These are phyloP conservation scores for Mohoua ochrocephala DNA, from an alignment of 2,113 vertebrate genomes.

Conservation along the genomic window DNA sequence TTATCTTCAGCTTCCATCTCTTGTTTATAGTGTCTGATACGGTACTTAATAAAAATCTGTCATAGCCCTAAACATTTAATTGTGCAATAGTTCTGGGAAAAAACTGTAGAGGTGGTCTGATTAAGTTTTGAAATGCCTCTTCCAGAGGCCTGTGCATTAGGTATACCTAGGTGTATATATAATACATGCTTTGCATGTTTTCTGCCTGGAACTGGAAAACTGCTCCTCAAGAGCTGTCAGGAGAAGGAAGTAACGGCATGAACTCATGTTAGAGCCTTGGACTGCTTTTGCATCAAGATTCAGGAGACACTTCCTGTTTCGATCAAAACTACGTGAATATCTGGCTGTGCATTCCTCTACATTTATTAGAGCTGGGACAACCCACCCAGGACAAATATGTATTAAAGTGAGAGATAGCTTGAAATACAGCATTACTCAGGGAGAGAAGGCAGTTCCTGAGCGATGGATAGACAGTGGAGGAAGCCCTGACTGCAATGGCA, in stretches of 20 bases:
- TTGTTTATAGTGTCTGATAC: background rate
- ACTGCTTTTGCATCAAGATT: background rate
- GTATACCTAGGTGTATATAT: background rate
- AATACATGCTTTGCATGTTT: background rate
- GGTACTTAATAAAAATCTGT: background rate
- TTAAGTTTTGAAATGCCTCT: background rate
- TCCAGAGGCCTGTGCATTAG: background rate
- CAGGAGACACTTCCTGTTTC: background rate
- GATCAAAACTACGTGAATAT: background rate
- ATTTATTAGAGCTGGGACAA: background rate
- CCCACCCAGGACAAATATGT: background rate
- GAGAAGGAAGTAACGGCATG: background rate
- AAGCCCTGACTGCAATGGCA: background rate
- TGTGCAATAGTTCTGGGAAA: background rate
- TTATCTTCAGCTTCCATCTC: slow-evolving; percentile 15
- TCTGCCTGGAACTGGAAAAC: background rate
- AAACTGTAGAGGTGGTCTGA: background rate
- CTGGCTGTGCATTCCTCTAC: background rate
- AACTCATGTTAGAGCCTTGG: background rate
- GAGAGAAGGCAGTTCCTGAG: background rate
- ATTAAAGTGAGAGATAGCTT: background rate
- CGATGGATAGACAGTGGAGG: background rate
- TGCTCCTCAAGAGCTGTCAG: background rate
- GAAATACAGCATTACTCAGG: background rate
- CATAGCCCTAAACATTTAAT: background rate